A percentile compares a stretch with the other conserved stretches of the same genome.
Conservation (phyloP, 2,888 invertebrate genomes). For the Andrena haemorrhoa region DNA sequence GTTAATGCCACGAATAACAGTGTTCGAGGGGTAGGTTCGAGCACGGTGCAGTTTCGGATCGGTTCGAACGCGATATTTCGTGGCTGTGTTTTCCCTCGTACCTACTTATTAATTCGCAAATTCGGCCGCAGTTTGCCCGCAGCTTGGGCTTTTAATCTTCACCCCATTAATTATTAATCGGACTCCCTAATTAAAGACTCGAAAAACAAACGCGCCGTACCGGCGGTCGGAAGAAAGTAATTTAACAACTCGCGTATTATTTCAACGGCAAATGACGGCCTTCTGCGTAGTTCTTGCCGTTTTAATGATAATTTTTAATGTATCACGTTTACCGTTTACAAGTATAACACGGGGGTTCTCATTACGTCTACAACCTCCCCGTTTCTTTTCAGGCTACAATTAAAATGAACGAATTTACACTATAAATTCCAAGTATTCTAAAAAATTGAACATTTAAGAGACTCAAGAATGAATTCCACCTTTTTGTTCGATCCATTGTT, state of each 20-base stretch:
- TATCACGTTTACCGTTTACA: no score
- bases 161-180: conserved; percentile 54
- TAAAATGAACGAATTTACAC: no score
- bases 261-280: conserved; percentile 1
- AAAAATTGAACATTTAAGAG: no score
- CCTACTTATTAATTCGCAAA: conserved; percentile 63
- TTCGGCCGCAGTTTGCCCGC: conserved; percentile 49
- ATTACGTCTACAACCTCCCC: no score
- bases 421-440: no score
- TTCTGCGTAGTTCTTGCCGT: conserved; percentile 3
- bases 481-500: no score
- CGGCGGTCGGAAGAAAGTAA: conserved; percentile 43
- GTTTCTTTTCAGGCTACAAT: no score
- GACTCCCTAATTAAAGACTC: conserved; percentile 59
- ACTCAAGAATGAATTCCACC: no score
- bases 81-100: conserved; percentile 47
- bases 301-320: background rate
- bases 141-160: conserved; percentile 52
- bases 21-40: background rate
- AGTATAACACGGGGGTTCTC: no score
- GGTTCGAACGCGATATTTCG: conserved; percentile 38
- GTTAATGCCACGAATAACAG: background rate
- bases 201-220: conserved; percentile 38
- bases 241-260: conserved; percentile 42
- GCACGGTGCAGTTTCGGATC: conserved; percentile 13